These are phyloP conservation scores for Myotis daubentonii DNA, from an alignment of 2,797 vertebrate species.

Conservation along the genomic window DNA sequence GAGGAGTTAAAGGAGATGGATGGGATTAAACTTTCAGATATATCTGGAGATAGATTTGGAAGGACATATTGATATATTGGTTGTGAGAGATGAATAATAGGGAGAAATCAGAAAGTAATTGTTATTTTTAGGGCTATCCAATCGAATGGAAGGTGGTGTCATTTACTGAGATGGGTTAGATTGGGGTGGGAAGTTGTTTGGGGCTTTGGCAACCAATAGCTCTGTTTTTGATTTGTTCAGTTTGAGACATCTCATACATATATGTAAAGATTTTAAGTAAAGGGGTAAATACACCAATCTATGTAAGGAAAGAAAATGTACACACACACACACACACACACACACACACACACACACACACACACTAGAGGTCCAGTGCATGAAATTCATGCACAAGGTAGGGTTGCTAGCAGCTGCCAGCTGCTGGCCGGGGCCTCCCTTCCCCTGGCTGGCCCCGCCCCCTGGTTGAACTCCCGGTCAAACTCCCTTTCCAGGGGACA, in stretches of 20 bases:
- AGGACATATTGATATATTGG: not conserved
- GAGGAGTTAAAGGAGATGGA: not conserved
- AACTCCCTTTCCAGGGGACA: too few species aligned
- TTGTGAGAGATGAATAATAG: not conserved
- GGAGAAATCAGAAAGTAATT: not conserved
- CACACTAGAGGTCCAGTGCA: too few species aligned
- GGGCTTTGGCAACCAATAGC: not conserved
- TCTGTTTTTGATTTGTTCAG: not conserved
- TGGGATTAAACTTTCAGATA: not conserved
- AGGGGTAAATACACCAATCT: not conserved
- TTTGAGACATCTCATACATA: not conserved
- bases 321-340: too few species aligned
- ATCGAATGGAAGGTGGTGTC: not conserved
- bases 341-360: too few species aligned
- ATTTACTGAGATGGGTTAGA: not conserved
- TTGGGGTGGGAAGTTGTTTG: not conserved
- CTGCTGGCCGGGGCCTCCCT: too few species aligned
- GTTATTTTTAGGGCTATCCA: not conserved
- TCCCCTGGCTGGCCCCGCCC: too few species aligned
- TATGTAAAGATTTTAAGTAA: conserved; percentile 26
- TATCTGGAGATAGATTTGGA: not conserved
- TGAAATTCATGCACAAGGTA: too few species aligned
- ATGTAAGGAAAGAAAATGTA: not conserved
- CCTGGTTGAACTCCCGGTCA: too few species aligned
- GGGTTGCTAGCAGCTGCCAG: too few species aligned